A percentile compares a stretch with the other conserved stretches of the same genome.
These are phyloP conservation scores for Petrocephalus schoutedeni DNA, from an alignment of 2,797 vertebrate genomes.

Conservation along the genomic window DNA sequence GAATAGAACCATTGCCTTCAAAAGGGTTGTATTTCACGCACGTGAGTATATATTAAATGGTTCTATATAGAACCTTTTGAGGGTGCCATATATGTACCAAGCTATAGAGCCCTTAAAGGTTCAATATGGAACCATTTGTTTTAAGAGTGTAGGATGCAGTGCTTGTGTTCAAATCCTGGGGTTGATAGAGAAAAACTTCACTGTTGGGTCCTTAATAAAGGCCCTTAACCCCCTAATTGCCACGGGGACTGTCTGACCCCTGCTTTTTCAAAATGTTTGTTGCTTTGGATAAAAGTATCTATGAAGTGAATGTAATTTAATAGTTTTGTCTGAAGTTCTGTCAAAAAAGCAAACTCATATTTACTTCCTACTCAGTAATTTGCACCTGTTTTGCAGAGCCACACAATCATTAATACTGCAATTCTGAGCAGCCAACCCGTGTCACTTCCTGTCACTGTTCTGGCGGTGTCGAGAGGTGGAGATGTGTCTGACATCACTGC, in stretches of 20 bases:
- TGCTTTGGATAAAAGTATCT: not conserved
- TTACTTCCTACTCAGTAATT: not conserved
- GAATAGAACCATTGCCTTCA: too few species aligned
- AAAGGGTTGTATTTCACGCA: too few species aligned
- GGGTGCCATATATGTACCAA: too few species aligned
- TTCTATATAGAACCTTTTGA: too few species aligned
- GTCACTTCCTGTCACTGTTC: slow-evolving; percentile 55
- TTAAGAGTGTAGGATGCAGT: not conserved
- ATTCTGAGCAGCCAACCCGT: slow-evolving; percentile 56
- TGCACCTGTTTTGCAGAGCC: slow-evolving; percentile 45
- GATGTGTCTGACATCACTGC: slow-evolving; percentile 58
- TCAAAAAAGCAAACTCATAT: not conserved
- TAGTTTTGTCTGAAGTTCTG: not conserved
- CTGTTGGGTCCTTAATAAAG: not conserved
- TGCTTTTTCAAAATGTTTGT: not conserved
- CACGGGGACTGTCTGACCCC: not conserved
- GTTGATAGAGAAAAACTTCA: not conserved
- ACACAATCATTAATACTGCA: slow-evolving; percentile 64
- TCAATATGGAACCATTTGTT: too few species aligned
- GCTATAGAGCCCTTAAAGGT: too few species aligned
- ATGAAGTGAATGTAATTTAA: not conserved
- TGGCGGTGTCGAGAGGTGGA: slow-evolving; percentile 50
- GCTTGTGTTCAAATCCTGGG: not conserved
- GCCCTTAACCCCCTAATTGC: not conserved
- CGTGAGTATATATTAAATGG: too few species aligned